Evolutionary conservation across 2,888 invertebrate genomes (phyloP).

Genomic region (Ischnura elegans): DNA sequence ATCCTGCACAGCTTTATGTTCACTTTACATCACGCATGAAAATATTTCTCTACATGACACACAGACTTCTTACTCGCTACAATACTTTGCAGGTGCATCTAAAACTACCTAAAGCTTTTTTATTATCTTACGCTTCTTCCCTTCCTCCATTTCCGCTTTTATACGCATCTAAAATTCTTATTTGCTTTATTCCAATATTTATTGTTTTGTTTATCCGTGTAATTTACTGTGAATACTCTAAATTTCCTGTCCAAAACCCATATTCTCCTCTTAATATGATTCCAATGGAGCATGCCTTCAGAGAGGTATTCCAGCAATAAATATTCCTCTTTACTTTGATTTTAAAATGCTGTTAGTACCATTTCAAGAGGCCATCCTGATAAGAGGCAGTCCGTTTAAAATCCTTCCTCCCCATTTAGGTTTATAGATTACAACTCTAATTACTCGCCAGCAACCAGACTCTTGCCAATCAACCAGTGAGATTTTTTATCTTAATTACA

Average conservation of each 20-base stretch:
- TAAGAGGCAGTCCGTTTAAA: too few species aligned
- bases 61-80: conserved; percentile 34
- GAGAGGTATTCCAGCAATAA: too few species aligned
- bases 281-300: too few species aligned
- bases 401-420: too few species aligned
- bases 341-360: too few species aligned
- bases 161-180: not conserved
- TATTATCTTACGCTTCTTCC: conserved; percentile 24
- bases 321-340: too few species aligned
- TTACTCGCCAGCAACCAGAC: too few species aligned
- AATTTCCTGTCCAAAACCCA: not conserved
- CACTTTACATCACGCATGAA: conserved; percentile 62
- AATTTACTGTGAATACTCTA: not conserved
- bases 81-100: not conserved
- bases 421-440: too few species aligned
- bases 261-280: not conserved
- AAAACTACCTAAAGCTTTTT: conserved; percentile 29
- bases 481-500: too few species aligned
- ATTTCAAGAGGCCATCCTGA: too few species aligned
- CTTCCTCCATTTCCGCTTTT: conserved; percentile 57
- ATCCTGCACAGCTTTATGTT: conserved; percentile 62
- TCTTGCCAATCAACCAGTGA: too few species aligned
- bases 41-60: conserved; percentile 14
- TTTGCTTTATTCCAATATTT: not conserved
- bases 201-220: not conserved